Percentiles rank a stretch among this genome's conserved stretches.
These are phyloP conservation scores for Lathamus discolor DNA, from an alignment of 2,113 vertebrate species.

Conservation along the genomic window DNA sequence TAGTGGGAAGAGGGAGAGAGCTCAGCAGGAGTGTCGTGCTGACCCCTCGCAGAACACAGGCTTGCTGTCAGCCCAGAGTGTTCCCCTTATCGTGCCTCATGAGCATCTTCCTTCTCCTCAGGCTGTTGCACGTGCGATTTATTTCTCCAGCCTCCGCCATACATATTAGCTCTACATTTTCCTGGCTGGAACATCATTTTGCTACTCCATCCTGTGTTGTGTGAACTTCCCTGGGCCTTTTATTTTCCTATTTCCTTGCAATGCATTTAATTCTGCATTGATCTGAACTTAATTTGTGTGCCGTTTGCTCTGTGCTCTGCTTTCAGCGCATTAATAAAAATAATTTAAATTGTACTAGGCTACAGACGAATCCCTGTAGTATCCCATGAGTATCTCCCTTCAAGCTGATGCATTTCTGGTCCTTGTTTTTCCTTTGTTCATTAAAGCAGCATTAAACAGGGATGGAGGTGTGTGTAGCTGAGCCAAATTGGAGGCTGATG, in stretches of 20 bases:
- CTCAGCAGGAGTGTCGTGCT: background rate
- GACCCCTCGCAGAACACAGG: background rate
- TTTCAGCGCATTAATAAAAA: conserved; percentile 27
- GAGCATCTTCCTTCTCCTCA: background rate
- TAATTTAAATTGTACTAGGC: background rate
- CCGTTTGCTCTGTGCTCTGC: background rate
- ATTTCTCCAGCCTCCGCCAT: background rate
- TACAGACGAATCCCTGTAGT: background rate
- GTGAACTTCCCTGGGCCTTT: background rate
- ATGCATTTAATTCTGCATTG: background rate
- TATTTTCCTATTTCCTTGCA: conserved; percentile 4
- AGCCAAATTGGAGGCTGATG: conserved; percentile 27
- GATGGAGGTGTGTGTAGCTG: background rate
- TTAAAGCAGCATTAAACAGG: background rate
- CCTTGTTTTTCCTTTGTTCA: conserved; percentile 35
- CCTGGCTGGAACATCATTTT: background rate
- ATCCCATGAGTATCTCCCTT: background rate
- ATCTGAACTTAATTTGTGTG: background rate
- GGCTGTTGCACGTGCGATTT: background rate
- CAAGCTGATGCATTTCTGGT: background rate
- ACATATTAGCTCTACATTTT: background rate
- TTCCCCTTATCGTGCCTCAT: background rate
- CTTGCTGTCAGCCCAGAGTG: background rate
- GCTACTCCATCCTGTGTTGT: background rate
- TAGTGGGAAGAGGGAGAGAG: background rate